Evolutionary conservation across 2,113 vertebrate genomes (phyloP).

Genomic region (Monarcha castaneiventris): DNA sequence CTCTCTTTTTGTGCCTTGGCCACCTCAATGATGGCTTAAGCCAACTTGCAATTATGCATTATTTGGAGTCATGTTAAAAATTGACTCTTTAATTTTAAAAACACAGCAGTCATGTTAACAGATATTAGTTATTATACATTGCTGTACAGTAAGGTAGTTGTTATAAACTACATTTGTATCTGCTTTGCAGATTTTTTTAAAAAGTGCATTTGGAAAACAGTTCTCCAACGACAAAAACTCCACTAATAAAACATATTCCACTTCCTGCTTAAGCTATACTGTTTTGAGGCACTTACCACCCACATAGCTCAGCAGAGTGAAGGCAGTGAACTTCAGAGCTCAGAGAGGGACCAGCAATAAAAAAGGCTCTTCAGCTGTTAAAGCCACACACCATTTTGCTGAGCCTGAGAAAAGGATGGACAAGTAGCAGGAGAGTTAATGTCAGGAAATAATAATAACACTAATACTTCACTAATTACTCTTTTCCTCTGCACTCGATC

Average conservation of each 20-base stretch:
- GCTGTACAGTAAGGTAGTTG: not conserved
- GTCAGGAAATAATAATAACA: conserved; percentile 80
- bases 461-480: conserved; percentile 80
- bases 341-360: not conserved
- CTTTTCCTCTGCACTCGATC: conserved; percentile 75
- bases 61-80: not conserved
- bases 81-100: not conserved
- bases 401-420: conserved; percentile 36
- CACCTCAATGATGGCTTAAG: not conserved
- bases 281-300: not conserved
- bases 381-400: not conserved
- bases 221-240: not conserved
- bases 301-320: not conserved
- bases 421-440: conserved; percentile 70
- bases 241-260: not conserved
- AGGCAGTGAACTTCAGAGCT: not conserved
- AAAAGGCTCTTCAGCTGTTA: not conserved
- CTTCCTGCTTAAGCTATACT: not conserved
- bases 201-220: not conserved
- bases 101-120: not conserved
- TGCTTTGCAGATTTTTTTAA: not conserved
- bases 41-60: not conserved
- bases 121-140: not conserved
- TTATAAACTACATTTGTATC: not conserved
- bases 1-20: not conserved